Conservation (phyloP, 2,797 vertebrate species). For the Miichthys miiuy region DNA sequence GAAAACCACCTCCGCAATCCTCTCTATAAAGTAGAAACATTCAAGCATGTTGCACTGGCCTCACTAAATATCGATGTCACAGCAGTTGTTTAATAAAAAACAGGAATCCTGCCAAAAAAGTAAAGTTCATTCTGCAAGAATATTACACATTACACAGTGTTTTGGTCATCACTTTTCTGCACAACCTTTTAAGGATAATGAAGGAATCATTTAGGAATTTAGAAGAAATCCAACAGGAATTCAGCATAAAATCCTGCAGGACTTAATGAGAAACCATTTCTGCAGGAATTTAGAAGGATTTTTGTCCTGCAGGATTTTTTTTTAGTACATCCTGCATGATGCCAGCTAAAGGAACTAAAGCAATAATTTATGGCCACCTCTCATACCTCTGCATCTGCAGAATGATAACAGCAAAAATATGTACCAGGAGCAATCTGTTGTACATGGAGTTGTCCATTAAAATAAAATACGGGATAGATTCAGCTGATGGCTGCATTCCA, state of each 20-base stretch:
- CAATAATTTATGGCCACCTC: constrained; percentile 5
- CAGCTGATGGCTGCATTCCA: not conserved
- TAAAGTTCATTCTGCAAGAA: not conserved
- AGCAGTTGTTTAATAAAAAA: constrained; percentile 16
- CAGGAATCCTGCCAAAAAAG: not conserved
- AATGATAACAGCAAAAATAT: not conserved
- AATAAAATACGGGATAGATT: constrained; percentile 4
- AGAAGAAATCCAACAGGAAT: not conserved
- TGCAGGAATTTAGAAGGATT: not conserved
- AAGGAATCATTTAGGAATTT: not conserved
- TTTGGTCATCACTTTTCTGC: not conserved
- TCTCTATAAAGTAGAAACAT: not conserved
- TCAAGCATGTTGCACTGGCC: not conserved
- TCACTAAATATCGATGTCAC: constrained; percentile 26
- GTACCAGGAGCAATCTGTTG: not conserved
- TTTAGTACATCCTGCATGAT: not conserved
- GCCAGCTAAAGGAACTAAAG: not conserved
- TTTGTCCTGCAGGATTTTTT: not conserved
- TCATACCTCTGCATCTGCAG: constrained; percentile 5
- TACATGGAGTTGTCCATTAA: not conserved
- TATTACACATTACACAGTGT: not conserved
- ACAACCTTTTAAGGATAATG: not conserved
- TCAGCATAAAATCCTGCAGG: constrained; percentile 6
- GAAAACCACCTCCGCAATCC: not conserved
- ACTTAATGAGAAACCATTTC: not conserved